phyloP scores from a whole-genome alignment of 2,113 vertebrate species.

The Arizona elegans region DNA sequence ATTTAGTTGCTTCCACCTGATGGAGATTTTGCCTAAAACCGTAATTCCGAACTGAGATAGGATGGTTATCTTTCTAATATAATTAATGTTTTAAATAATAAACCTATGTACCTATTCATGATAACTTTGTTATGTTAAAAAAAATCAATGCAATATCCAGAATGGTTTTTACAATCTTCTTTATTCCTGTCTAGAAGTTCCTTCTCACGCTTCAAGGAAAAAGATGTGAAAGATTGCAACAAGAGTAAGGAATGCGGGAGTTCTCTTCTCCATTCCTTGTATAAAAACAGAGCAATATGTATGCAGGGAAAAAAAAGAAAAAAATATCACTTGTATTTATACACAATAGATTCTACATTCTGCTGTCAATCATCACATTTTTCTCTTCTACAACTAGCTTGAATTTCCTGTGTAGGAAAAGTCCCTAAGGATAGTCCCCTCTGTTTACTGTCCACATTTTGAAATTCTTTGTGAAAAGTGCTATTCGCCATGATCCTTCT shows the following conservation, averaged over 20 bases:
- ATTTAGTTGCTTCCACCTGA: background rate
- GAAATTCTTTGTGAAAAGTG: background rate
- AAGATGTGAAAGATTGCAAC: background rate
- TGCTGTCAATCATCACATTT: background rate
- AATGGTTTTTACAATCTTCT: background rate
- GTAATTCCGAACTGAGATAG: background rate
- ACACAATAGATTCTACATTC: background rate
- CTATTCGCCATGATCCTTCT: background rate
- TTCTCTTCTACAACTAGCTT: background rate
- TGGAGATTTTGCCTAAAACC: background rate
- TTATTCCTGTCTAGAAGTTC: background rate
- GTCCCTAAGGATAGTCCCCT: constrained; percentile 19
- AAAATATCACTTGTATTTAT: background rate
- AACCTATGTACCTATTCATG: background rate
- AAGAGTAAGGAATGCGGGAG: background rate
- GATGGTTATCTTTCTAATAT: background rate
- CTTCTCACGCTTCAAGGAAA: background rate
- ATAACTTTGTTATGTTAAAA: background rate
- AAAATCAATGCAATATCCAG: background rate
- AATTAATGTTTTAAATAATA: background rate
- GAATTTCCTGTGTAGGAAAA: constrained; percentile 7
- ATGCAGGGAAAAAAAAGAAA: background rate
- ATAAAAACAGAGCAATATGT: background rate
- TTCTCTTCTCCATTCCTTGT: background rate
- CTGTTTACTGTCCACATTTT: background rate